Conservation (phyloP, 1,140 invertebrate species). For the Copidosoma floridanum region DNA sequence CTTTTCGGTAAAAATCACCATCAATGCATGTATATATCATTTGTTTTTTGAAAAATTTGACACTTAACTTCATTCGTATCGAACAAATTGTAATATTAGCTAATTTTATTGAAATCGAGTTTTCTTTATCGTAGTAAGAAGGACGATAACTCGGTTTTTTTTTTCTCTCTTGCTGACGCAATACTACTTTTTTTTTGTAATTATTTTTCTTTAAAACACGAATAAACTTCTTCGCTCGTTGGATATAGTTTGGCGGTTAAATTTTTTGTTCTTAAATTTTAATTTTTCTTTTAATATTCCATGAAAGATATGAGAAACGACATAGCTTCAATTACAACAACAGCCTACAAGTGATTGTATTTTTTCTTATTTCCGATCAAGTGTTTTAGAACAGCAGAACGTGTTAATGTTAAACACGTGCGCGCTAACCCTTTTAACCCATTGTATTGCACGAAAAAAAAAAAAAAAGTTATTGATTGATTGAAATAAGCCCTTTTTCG, state of each 20-base stretch:
- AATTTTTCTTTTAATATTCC: background rate
- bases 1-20: conserved; percentile 42
- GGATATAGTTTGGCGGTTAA: conserved; percentile 5
- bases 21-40: too few species aligned
- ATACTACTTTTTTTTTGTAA: background rate
- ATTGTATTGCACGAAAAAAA: conserved; percentile 8
- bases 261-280: background rate
- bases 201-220: conserved; percentile 5
- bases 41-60: conserved; percentile 27
- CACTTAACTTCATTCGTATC: conserved; percentile 23
- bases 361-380: background rate
- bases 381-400: background rate
- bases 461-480: too few species aligned
- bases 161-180: background rate
- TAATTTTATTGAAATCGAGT: conserved; percentile 19
- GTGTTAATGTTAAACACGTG: background rate
- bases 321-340: conserved; percentile 15
- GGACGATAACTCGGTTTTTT: conserved; percentile 10
- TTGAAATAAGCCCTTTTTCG: conserved; percentile 16
- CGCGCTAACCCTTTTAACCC: background rate
- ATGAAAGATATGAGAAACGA: conserved; percentile 15
- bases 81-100: conserved; percentile 23
- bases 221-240: conserved; percentile 15
- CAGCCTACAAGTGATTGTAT: conserved; percentile 19
- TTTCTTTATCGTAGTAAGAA: conserved; percentile 5